Evolutionary conservation across 1,140 invertebrate genomes (phyloP), one percentile per base, ranked within the genome.

Genomic region (Platyura marginata): DNA sequence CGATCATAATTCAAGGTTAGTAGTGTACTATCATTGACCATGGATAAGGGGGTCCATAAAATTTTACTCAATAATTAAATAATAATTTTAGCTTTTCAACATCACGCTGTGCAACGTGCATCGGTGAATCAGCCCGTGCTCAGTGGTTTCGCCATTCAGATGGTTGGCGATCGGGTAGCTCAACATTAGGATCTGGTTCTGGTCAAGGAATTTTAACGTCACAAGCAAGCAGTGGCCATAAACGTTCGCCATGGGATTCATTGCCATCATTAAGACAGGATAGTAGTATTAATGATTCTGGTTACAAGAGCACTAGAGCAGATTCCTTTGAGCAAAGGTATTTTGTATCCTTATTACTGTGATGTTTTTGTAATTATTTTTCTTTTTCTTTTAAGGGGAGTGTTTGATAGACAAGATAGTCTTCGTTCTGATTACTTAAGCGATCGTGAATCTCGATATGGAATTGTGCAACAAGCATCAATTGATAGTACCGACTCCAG

Each of bases 401-500:
- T 81, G 47, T 87, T 87, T 53, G 83, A 88, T 56, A 73, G 85
- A n/a, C 86, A 89, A 66, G 85, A 90, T 62, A 88, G 83, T 57
- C 68, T 87, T 34, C 72, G 83, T 22, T 88, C 84, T 4, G 87
- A 89, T 54, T 91, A 90, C 65, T 76, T 86, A 65, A 87, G 84
- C 53, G 87, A 90, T 61, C 72, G 85, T 43, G 85, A 89, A 53
- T 75, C 80, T 18, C 76, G 85, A 45, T 88, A 87, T 63, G 78
- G 79, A 47, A 87, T 90, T 60, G 81, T 88, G 49, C 85, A 90
- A 63, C 88, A 93, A 63, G 84, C 86, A 33, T 92, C 87, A 41
- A 77, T 92, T 40, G 87, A 93, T 56, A 91, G 87, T 64, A 87
- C 86, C 15, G 88, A 92, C 68, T 91, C 87, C 41, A 72, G 85